Evolutionary conservation across 2,888 invertebrate species (phyloP).

Genomic region (Maniola hyperantus): DNA sequence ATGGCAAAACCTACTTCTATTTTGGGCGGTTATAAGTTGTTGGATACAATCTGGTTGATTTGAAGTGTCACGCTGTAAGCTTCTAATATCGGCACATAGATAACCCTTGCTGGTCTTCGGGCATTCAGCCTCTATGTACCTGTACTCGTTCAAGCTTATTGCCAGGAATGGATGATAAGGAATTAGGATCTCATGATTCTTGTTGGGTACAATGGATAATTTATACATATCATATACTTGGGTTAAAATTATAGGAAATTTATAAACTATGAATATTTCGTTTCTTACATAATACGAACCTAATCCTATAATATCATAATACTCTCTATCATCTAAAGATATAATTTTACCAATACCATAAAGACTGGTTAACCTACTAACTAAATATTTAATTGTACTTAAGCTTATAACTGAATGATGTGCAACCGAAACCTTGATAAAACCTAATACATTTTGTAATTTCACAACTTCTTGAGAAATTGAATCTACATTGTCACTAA

Average conservation of each 20-base stretch:
- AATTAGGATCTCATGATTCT: conserved; percentile 13
- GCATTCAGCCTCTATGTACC: too few relatives aligned
- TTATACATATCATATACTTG: conserved; percentile 19
- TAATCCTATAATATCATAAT: conserved; percentile 9
- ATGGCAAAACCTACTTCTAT: background rate
- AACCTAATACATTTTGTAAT: background rate
- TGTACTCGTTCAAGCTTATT: too few relatives aligned
- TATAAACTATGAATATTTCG: conserved; percentile 29
- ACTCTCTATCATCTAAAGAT: background rate
- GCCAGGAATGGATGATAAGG: conserved; percentile 24
- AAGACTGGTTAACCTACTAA: background rate
- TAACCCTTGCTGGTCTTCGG: too few relatives aligned
- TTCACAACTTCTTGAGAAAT: background rate
- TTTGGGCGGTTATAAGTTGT: background rate
- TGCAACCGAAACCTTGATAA: background rate
- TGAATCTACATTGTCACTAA: background rate
- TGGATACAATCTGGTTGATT: background rate
- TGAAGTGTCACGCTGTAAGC: background rate
- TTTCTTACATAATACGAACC: conserved; percentile 22
- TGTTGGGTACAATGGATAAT: conserved; percentile 25
- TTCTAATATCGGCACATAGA: conserved; percentile 17
- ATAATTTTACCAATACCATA: background rate
- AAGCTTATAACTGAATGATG: background rate
- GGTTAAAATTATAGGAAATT: conserved; percentile 15
- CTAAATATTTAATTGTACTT: conserved; percentile 2